A percentile compares a stretch with the other conserved stretches of the same genome.
phyloP scores from a whole-genome alignment of 2,888 invertebrate genomes.

The Subacronicta megacephala region DNA sequence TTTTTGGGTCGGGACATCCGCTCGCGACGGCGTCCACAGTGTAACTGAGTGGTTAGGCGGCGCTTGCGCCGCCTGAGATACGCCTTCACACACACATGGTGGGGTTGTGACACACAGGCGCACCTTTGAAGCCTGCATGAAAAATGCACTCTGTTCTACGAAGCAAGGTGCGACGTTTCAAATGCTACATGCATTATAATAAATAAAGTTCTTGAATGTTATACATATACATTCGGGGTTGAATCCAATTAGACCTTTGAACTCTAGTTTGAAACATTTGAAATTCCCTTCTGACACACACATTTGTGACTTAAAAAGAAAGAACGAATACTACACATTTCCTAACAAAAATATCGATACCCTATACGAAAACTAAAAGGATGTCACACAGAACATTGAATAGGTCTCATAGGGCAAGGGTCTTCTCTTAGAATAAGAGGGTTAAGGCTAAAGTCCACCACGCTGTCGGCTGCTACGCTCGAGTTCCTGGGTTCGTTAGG shows the following conservation, averaged over 20 bases:
- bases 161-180: conserved; percentile 64
- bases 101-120: conserved; percentile 47
- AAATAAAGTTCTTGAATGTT: conserved; percentile 21
- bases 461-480: too few species aligned
- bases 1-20: conserved; percentile 62
- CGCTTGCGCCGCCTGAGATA: conserved; percentile 75
- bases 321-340: conserved; percentile 19
- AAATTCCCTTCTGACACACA: conserved; percentile 22
- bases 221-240: conserved; percentile 38
- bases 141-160: conserved; percentile 76
- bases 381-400: background rate
- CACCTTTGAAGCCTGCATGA: conserved; percentile 77
- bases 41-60: conserved; percentile 79
- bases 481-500: too few species aligned
- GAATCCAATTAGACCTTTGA: conserved; percentile 40
- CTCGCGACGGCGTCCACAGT: conserved; percentile 66
- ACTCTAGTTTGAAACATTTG: conserved; percentile 19
- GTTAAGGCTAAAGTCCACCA: too few species aligned
- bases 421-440: too few species aligned
- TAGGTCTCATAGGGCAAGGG: too few species aligned
- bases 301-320: too few species aligned
- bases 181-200: conserved; percentile 43
- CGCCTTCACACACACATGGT: conserved; percentile 77
- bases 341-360: conserved; percentile 30
- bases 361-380: conserved; percentile 23